Base-by-base conservation (phyloP, 2,113 vertebrate genomes). In the Centropus unirufus region DNA sequence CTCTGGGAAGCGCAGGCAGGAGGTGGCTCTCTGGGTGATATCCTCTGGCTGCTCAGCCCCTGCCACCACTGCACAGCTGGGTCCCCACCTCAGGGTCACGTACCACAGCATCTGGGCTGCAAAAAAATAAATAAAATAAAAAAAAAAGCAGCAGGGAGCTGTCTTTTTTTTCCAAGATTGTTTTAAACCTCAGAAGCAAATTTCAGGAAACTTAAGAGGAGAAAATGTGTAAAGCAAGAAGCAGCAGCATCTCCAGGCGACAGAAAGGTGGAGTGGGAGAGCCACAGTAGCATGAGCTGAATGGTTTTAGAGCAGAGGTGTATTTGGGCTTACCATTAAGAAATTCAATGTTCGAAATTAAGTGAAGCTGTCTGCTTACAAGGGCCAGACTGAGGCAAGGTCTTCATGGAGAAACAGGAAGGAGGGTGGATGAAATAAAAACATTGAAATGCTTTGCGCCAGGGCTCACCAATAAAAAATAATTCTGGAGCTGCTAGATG, bases 211-310 rank as follows among this genome's bases (percentile, higher is more conserved):
- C 2, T 26, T 72, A 12, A 7, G 32, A 17, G 5, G 30, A 55
- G 17, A 19, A 85, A 82, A 47, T 2, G 1, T 0, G 2, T 0
- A 7, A 40, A 72, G 27, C 30, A 5, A 75, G 26, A 64, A 85
- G 83, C 1, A 87, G 94, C 88, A 96, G 64, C 94, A 89, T 40
- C 94, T 77, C 49, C 66, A 11, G 39, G 47, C 5, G 32, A 14
- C 93, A 91, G 94, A 84, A 90, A 96, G 94, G 92, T 95, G 96
- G 96, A 96, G 95, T 64, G 87, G 86, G 92, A 96, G 96, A 97
- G 95, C 96, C 59, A 4, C 3, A 17, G 6, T 83, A 26, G 89
- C 5, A 0, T 49, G 63, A 89, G 66, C 58, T 4, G 82, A 7
- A 16, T 0, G 1, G 5, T 24, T 74, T 29, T 8, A 23, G 59